Evolutionary conservation across 2,113 vertebrate species (phyloP).

Genomic region (Polyodon spathula): DNA sequence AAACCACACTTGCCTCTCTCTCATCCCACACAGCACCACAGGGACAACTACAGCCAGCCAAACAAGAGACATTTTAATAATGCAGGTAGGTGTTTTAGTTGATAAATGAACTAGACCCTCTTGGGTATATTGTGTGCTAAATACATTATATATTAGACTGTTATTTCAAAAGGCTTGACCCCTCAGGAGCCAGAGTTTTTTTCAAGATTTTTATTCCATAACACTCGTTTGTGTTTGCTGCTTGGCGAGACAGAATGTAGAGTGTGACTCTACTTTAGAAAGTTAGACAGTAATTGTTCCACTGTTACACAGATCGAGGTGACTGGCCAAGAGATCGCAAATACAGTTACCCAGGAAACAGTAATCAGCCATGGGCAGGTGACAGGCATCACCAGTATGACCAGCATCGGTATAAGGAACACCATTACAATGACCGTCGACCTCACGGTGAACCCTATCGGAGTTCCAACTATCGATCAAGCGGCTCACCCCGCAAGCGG

Average conservation of each 20-base stretch:
- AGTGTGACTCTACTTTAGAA: too few relatives aligned
- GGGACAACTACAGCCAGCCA: slow-evolving; percentile 68
- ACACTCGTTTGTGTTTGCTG: too few relatives aligned
- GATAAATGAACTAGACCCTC: not conserved
- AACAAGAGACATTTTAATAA: slow-evolving; percentile 83
- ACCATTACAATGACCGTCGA: slow-evolving; percentile 80
- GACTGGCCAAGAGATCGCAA: slow-evolving; percentile 92
- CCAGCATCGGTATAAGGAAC: slow-evolving; percentile 85
- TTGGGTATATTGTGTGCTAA: too few relatives aligned
- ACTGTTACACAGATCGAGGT: slow-evolving; percentile 65
- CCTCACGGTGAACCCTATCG: slow-evolving; percentile 74
- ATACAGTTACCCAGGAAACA: slow-evolving; percentile 73
- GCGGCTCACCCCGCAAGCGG: slow-evolving; percentile 75
- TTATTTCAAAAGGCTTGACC: too few relatives aligned
- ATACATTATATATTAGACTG: too few relatives aligned
- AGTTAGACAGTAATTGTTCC: not conserved
- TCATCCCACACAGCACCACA: slow-evolving; percentile 64
- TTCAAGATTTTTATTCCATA: too few relatives aligned
- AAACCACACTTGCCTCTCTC: slow-evolving; percentile 61
- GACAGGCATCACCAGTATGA: slow-evolving; percentile 90
- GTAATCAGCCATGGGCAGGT: slow-evolving; percentile 73
- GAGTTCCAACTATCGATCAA: slow-evolving; percentile 78
- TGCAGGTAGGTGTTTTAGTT: slow-evolving; percentile 51
- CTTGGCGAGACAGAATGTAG: too few relatives aligned
- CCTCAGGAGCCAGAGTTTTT: too few relatives aligned